Evolutionary conservation across 2,113 vertebrate species (phyloP), one percentile per base, ranked within the genome.

Genomic region (Forbesichthys papilliferus): DNA sequence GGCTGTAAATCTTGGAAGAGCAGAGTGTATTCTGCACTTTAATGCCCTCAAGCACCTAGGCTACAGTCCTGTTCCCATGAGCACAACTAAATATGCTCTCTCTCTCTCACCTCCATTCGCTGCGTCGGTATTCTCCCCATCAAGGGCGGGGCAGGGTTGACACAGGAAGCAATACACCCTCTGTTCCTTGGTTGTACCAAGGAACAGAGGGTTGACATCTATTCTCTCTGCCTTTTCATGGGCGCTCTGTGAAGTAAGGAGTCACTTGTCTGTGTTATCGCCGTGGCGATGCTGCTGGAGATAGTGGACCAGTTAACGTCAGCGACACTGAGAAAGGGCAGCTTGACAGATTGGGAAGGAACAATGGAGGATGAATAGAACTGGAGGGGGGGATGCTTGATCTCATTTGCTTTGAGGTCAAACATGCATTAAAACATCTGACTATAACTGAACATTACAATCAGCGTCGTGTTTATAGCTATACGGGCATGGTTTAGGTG

Each of bases 271-370:
- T 4, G 70, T 18, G 11, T 57, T 76, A 61, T 78, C 13, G 53
- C 16, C 36, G 36, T 42, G 12, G 59, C 3, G 54, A 59, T 48
- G 64, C 60, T 18, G 68, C 36, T 10, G 59, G 69, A 77, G 69
- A 80, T 68, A 71, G 14, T 61, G 51, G 66, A 5, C 11, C 53
- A 54, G 64, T 73, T 82, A 80, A 87, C 79, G 85, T 88, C 83
- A 86, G 66, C 36, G 36, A 42, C 36, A 68, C 11, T 12, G 56
- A 55, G 69, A 69, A 79, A 8, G 53, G 20, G 68, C 53, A 16
- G 14, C 71, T n/a, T 56, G 46, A 47, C 66, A 27, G 42, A 66
- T 47, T 64, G 55, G 57, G 58, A 55, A 68, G 66, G 72, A 66
- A 74, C 70, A 67, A 66, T 18, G 59, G 36, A 42, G 36, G 36